Evolutionary conservation across 2,113 vertebrate species (phyloP).

Genomic region (Dicaeum eximium): DNA sequence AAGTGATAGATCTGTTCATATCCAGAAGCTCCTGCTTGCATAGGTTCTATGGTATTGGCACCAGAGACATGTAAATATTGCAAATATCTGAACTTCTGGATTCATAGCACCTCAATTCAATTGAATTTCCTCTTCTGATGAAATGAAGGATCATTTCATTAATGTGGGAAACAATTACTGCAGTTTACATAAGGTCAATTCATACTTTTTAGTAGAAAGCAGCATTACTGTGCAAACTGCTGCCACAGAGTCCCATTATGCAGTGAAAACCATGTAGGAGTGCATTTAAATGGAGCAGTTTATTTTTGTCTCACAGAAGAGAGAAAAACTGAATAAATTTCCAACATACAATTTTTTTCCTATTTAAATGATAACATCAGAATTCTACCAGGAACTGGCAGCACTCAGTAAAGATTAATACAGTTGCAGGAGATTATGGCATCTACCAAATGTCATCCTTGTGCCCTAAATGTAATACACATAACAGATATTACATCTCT

Average conservation of each 20-base stretch:
- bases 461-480: neutral
- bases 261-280: neutral
- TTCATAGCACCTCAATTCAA: conserved; percentile 25
- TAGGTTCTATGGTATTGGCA: neutral
- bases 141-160: conserved; percentile 49
- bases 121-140: conserved; percentile 32
- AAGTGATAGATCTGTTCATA: neutral
- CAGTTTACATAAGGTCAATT: conserved; percentile 52
- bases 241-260: conserved; percentile 18
- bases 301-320: neutral
- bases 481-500: neutral
- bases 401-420: neutral
- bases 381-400: neutral
- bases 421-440: neutral
- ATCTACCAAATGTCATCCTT: neutral
- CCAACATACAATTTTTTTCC: neutral
- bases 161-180: conserved; percentile 25
- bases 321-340: neutral
- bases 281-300: neutral
- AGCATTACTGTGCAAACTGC: conserved; percentile 14
- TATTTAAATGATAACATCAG: neutral
- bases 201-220: conserved; percentile 36
- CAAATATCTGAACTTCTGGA: conserved; percentile 27
- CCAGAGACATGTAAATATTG: neutral
- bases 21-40: neutral